Base-by-base conservation (phyloP, 2,797 vertebrate genomes). In the Sphenopsis melanotis region DNA sequence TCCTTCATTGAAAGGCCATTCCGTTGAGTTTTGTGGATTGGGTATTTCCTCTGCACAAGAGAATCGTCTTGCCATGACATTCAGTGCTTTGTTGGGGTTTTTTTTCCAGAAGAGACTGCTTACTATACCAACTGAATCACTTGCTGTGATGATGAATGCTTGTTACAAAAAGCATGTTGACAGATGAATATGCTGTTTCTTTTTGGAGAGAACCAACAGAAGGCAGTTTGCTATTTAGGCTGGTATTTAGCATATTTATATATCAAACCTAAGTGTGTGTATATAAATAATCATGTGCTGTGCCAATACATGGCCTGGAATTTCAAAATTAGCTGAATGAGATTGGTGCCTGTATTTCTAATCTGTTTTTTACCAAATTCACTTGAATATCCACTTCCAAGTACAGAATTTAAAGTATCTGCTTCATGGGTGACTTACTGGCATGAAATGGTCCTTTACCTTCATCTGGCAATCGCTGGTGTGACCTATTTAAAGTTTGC, bases 101-200 rank as follows among this genome's bases (percentile, higher is more conserved):
- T 64, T 69, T 76, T 85, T 61, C 90, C 85, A 57, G 75, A 94
- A 82, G 49, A 83, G 42, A 42, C 66, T 42, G 17, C 46, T 74
- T 83, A 41, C 84, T 94, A 8, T 60, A 76, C 15, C 52, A 78
- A 79, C 74, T 79, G 88, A 95, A 94, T 92, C 76, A n/a, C 69
- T 89, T 66, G 53, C 64, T 93, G 46, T 88, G 82, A 60, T 19
- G 11, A 47, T 68, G 34, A 90, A 59, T 2, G 6, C 41, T 83
- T 88, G 69, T 91, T 94, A 65, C 59, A 92, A 63, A 95, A 96
- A 89, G 44, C 30, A 27, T 71, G 91, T 84, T 91, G 70, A 90
- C 86, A 88, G 93, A 86, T 92, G 70, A 93, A 72, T 55, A 61
- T 34, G 26, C 50, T 89, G 76, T 69, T 95, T 87, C 74, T 92